phyloP scores from a whole-genome alignment of 2,113 vertebrate species.

The Hipposideros armiger region DNA sequence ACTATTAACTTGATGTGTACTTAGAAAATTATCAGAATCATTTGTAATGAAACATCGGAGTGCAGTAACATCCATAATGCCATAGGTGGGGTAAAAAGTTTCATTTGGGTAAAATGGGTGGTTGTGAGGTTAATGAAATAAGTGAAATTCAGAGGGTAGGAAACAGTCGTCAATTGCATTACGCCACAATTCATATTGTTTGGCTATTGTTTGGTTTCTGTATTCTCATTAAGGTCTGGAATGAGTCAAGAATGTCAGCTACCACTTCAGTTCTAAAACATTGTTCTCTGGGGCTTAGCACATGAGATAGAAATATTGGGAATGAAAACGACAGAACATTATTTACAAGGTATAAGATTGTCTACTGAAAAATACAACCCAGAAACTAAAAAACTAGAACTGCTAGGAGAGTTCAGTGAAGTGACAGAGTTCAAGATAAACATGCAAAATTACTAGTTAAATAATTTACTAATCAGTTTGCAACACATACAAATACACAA shows the following conservation, averaged over 20 bases:
- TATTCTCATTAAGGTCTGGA: background rate
- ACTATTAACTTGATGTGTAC: background rate
- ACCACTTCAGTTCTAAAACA: background rate
- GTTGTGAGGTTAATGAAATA: constrained; percentile 31
- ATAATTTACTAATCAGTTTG: constrained; percentile 7
- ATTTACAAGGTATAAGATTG: constrained; percentile 37
- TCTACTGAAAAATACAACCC: constrained; percentile 20
- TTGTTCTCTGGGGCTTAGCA: background rate
- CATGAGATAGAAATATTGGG: background rate
- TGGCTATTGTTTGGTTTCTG: background rate
- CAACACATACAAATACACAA: background rate
- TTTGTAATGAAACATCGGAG: constrained; percentile 30
- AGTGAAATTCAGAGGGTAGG: background rate
- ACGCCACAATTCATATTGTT: constrained; percentile 26
- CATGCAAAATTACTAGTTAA: background rate
- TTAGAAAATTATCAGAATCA: background rate
- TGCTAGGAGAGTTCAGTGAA: background rate
- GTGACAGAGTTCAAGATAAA: constrained; percentile 42
- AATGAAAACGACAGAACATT: background rate
- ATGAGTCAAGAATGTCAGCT: constrained; percentile 32
- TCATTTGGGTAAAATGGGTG: background rate
- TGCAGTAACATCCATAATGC: background rate
- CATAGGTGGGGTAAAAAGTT: background rate
- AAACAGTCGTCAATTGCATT: background rate
- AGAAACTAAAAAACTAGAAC: constrained; percentile 40